Evolutionary conservation across 2,113 vertebrate species (phyloP), one percentile per base, ranked within the genome.

Genomic region (Coregonus clupeaformis): DNA sequence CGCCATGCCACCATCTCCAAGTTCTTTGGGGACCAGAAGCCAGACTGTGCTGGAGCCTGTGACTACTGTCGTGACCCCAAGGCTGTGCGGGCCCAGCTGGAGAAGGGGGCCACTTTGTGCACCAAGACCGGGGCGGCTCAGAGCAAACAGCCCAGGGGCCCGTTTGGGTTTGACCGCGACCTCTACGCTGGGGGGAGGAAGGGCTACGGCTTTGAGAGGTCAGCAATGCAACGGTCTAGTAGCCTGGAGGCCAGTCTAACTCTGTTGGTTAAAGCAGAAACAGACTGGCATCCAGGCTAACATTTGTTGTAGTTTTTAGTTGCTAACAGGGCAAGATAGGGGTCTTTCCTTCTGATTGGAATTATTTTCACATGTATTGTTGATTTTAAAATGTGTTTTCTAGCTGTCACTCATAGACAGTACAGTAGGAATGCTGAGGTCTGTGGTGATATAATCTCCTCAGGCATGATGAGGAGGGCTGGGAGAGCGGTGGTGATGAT

Each of bases 1-100:
- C 96, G 98, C 77, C 98, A 99, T 1, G 95, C 95, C 80, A 92
- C 95, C 85, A 98, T 99, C 78, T 97, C 98, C 0, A 94, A 87
- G 77, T 98, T 95, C 89, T 99, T 99, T 0, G 97, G 97, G 0
- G 94, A 99, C 55, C 86, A 77, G 65, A 71, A 80, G 2, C 97
- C 97, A 0, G 78, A 92, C 69, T 99, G 98, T 66, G 86, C 90
- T 5, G 92, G 92, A 6, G 90, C 94, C 77, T 99, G 98, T 29
- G 98, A 99, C 89, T 94, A 81, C 90, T 99, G 98, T 85, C 87
- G 84, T 6, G 92, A 94, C 86, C 96, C 97, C 0, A 90, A 77
- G 14, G 82, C 80, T 0, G 95, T 97, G 52, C 93, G 91, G n/a
- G 94, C 92, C 22, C 96, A 96, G 66, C 86, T 96, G 74, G 97